A percentile compares a stretch with the other conserved stretches of the same genome.
Evolutionary conservation across 92 coral and sea anemone genomes (phyloP).

Genomic region (Zoanthus gigantus): DNA sequence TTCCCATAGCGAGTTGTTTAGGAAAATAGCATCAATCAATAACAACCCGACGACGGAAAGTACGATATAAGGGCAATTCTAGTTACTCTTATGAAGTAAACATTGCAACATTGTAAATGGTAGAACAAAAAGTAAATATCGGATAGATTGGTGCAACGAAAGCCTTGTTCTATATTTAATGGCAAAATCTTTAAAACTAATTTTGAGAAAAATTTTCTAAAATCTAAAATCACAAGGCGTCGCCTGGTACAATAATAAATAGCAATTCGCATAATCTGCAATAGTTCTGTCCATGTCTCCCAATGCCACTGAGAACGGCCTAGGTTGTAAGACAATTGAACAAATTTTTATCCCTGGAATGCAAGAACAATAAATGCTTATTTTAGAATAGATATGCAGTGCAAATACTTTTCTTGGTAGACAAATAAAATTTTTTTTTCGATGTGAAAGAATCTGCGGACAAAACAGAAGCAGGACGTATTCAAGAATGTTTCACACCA

Average conservation of each 20-base stretch:
- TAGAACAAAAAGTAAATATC: not conserved
- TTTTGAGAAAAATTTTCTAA: not conserved
- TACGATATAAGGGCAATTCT: conserved; percentile 9
- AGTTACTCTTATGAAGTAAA: conserved; percentile 9
- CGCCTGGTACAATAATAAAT: not conserved
- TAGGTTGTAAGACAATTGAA: not conserved
- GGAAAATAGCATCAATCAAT: not conserved
- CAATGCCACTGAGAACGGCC: not conserved
- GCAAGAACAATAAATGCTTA: not conserved
- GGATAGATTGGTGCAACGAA: not conserved
- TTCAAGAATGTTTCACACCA: too few species aligned
- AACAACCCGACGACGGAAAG: not conserved
- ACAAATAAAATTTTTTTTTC: not conserved
- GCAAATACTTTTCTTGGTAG: too few species aligned
- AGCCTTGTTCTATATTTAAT: not conserved
- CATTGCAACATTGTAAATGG: not conserved
- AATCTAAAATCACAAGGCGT: not conserved
- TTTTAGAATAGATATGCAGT: not conserved
- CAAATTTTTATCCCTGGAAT: not conserved
- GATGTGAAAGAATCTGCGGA: not conserved
- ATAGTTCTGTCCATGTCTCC: conserved; percentile 2
- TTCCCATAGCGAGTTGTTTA: not conserved
- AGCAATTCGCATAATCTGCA: conserved; percentile 3
- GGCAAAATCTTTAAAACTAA: not conserved
- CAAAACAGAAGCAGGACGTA: too few species aligned